Evolutionary conservation across 1,140 invertebrate genomes (phyloP).

Genomic region (Drosophila pallidifrons): DNA sequence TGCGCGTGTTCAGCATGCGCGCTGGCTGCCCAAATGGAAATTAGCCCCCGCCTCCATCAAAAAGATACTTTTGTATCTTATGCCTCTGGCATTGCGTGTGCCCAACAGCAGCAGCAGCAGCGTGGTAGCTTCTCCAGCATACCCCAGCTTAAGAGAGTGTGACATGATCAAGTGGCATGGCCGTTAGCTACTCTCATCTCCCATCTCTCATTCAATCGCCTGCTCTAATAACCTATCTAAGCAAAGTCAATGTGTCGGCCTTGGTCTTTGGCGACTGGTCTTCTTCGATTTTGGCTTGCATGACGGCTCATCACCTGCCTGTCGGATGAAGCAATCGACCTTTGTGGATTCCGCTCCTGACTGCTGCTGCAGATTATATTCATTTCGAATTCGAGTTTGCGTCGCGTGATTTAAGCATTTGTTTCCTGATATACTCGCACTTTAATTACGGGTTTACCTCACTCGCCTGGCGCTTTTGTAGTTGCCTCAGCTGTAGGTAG

Average conservation of each 20-base stretch:
- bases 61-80: neutral
- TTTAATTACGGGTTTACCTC: slow-evolving; percentile 65
- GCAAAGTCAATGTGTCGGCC: neutral
- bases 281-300: slow-evolving; percentile 49
- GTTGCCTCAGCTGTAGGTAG: slow-evolving; percentile 4
- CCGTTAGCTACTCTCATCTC: slow-evolving; percentile 1
- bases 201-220: slow-evolving; percentile 25
- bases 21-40: slow-evolving; percentile 63
- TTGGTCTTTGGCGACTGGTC: neutral
- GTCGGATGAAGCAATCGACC: slow-evolving; percentile 82
- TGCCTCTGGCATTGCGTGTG: slow-evolving; percentile 71
- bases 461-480: slow-evolving; percentile 34
- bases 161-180: slow-evolving; percentile 36
- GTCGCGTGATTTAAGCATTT: slow-evolving; percentile 84
- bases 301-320: slow-evolving; percentile 78
- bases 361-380: slow-evolving; percentile 38
- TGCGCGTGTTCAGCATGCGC: slow-evolving; percentile 73
- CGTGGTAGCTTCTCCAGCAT: neutral
- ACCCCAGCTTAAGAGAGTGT: slow-evolving; percentile 24
- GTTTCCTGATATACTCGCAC: slow-evolving; percentile 74
- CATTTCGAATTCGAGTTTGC: slow-evolving; percentile 33
- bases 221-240: slow-evolving; percentile 75
- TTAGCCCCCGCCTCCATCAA: slow-evolving; percentile 41
- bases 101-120: slow-evolving; percentile 14
- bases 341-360: slow-evolving; percentile 48